A percentile compares a stretch with the other conserved stretches of the same genome.
Evolutionary conservation across 2,888 invertebrate species (phyloP).

Genomic region (Acrobasis suavella): DNA sequence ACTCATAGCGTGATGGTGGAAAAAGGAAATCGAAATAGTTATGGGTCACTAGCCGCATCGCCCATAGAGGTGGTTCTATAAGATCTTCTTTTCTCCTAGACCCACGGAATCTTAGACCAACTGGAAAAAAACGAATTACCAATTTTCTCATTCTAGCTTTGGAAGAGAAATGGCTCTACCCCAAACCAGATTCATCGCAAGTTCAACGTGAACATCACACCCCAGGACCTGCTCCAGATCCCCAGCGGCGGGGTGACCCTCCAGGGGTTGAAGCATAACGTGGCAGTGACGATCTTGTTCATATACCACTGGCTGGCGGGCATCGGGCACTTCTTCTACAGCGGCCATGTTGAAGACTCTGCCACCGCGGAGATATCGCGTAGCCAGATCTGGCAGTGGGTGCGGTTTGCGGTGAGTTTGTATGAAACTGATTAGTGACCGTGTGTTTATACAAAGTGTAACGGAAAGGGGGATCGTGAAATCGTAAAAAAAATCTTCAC

Average conservation of each 20-base stretch:
- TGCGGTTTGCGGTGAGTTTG: constrained; percentile 80
- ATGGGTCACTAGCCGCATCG: too few species aligned
- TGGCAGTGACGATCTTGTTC: constrained; percentile 85
- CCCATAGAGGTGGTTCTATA: too few species aligned
- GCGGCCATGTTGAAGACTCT: constrained; percentile 86
- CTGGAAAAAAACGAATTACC: background rate
- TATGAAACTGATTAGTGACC: background rate
- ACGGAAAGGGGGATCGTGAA: too few species aligned
- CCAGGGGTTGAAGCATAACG: constrained; percentile 84
- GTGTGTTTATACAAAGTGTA: constrained; percentile 6
- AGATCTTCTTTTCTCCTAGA: too few species aligned
- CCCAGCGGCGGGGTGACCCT: constrained; percentile 85
- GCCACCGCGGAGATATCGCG: constrained; percentile 89
- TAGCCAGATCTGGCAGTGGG: constrained; percentile 89
- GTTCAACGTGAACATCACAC: constrained; percentile 60
- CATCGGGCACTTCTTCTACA: constrained; percentile 85
- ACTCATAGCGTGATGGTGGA: too few species aligned
- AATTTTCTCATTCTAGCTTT: constrained; percentile 57
- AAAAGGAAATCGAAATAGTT: too few species aligned
- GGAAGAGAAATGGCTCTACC: constrained; percentile 70
- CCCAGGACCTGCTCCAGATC: constrained; percentile 78
- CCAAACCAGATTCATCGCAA: constrained; percentile 79
- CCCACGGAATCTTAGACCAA: too few species aligned
- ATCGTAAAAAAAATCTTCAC: too few species aligned
- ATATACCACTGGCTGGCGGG: constrained; percentile 87